Conservation (phyloP, 1,140 invertebrate genomes). For the Penaeus chinensis region DNA sequence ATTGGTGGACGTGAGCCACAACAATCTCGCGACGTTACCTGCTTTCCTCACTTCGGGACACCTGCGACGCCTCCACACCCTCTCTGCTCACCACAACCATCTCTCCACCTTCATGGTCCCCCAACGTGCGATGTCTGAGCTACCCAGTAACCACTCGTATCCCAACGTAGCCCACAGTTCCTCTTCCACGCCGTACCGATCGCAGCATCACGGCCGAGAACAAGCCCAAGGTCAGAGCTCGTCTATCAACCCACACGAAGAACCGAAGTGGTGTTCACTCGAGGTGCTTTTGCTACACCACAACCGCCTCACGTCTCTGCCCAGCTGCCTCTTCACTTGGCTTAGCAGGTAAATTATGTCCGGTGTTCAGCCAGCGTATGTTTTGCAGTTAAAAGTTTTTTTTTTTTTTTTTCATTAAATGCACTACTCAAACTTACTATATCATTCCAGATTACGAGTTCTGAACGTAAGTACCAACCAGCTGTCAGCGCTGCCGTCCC, state of each 20-base stretch:
- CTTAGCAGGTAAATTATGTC: constrained; percentile 25
- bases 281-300: constrained; percentile 44
- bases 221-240: not conserved
- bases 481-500: constrained; percentile 45
- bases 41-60: constrained; percentile 54
- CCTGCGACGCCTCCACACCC: constrained; percentile 50
- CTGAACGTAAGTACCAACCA: constrained; percentile 83
- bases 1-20: constrained; percentile 51
- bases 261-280: constrained; percentile 38
- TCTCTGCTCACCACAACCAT: constrained; percentile 50
- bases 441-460: constrained; percentile 73
- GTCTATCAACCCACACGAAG: constrained; percentile 15
- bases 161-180: not conserved
- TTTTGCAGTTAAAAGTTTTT: not conserved
- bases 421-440: not conserved
- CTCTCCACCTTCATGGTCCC: constrained; percentile 39
- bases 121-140: constrained; percentile 2
- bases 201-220: not conserved
- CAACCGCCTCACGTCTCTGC: constrained; percentile 40
- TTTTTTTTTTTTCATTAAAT: not conserved
- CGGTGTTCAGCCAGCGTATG: no score
- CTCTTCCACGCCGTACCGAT: constrained; percentile 12
- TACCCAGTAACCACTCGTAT: not conserved
- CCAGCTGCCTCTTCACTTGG: constrained; percentile 45
- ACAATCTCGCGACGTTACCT: constrained; percentile 36